phyloP scores from a whole-genome alignment of 2,888 invertebrate species.

The Anthrax anthrax region DNA sequence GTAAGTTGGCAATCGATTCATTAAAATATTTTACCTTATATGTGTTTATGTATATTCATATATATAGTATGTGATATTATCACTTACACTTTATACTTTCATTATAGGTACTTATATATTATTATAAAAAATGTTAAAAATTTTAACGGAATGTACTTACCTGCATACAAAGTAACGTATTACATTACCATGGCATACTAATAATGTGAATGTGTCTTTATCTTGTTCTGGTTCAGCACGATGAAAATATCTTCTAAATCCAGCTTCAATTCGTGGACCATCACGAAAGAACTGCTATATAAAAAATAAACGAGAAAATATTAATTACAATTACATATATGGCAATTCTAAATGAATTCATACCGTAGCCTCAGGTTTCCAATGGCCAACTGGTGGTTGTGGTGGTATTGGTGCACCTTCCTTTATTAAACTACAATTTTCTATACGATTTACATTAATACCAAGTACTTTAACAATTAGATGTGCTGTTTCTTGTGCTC shows the following conservation, averaged over 20 bases:
- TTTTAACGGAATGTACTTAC: conserved; percentile 34
- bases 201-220: conserved; percentile 70
- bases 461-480: conserved; percentile 62
- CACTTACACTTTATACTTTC: too few species aligned
- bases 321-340: neutral
- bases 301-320: neutral
- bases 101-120: too few species aligned
- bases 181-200: conserved; percentile 97
- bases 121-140: too few species aligned
- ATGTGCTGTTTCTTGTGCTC: conserved; percentile 82
- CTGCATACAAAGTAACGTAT: conserved; percentile 90
- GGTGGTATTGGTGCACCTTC: conserved; percentile 94
- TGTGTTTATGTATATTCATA: too few species aligned
- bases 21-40: too few species aligned
- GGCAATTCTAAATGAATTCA: neutral
- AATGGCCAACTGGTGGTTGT: conserved; percentile 77
- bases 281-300: conserved; percentile 79
- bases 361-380: conserved; percentile 71
- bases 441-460: conserved; percentile 40
- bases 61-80: too few species aligned
- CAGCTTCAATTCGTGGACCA: conserved; percentile 89
- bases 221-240: conserved; percentile 69
- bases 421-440: conserved; percentile 58
- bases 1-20: too few species aligned
- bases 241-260: conserved; percentile 84